Evolutionary conservation across 2,888 invertebrate species (phyloP), one percentile per base, ranked within the genome.

Genomic region (Phytoseiulus persimilis): DNA sequence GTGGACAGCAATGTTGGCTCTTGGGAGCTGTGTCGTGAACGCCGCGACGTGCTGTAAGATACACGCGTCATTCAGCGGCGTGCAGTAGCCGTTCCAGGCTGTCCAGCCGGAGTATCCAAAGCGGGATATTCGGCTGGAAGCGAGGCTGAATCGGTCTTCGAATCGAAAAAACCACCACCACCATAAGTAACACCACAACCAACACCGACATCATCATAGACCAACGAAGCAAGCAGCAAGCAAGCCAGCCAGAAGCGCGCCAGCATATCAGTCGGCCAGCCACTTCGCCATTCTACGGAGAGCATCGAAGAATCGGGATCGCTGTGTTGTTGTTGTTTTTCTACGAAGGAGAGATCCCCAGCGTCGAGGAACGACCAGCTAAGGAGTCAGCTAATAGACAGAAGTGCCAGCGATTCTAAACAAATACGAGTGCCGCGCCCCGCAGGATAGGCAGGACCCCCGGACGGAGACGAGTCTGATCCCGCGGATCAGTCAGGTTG

Each of bases 401-500:
- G 33, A 33, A 83, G 33, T 83, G 33, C 11, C 65, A 65, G 65
- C 65, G 65, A 65, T 65, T 18, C 18, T 1, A 14, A 65, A 65
- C 32, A 84, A 84, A 33, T 84, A 84, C 33, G 32, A 84, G 32
- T 84, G 84, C 32, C 33, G 33, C 84, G 33, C 32, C 32, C 39
- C 28, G 39, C 87, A 87, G 87, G 87, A 87, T 87, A 87, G 87
- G 87, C 87, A 14, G 87, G 87, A 87, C 87, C 39, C 87, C 87
- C 87, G 87, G 31, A 87, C 11, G 87, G 39, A 33, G 87, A 87
- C 87, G 87, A 87, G 87, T 39, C 32, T 87, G 87, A 87, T 87
- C 87, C 87, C 87, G 87, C 45, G 32, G 87, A 87, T 87, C 87
- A 87, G 87, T n/a, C n/a, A 33, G 33, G 87, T 31, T 33, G 87